phyloP scores from a whole-genome alignment of 2,888 invertebrate genomes.

The Sceliomorpha sp. region DNA sequence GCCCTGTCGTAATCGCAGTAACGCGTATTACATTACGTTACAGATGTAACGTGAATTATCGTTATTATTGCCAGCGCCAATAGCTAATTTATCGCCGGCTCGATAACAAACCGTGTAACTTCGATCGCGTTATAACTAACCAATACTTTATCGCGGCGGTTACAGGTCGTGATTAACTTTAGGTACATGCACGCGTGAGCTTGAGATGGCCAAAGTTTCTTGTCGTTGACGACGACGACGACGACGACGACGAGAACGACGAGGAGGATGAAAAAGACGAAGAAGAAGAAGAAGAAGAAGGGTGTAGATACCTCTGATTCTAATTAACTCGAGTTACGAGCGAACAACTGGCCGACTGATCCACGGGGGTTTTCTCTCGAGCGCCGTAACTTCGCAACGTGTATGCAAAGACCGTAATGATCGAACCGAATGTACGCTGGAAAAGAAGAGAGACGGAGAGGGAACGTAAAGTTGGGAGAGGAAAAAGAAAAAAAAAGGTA shows the following conservation, averaged over 20 bases:
- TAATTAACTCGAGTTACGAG: constrained; percentile 68
- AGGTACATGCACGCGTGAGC: neutral
- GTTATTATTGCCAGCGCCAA: too few relatives aligned
- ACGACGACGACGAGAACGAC: neutral
- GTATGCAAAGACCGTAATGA: constrained; percentile 23
- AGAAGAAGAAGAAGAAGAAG: neutral
- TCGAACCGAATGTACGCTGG: constrained; percentile 16
- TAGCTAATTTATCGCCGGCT: too few relatives aligned
- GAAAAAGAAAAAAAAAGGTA: constrained; percentile 5
- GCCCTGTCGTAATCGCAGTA: too few relatives aligned
- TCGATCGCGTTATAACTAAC: neutral
- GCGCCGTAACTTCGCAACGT: constrained; percentile 51
- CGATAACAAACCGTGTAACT: too few relatives aligned
- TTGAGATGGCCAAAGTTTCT: neutral
- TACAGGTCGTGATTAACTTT: too few relatives aligned
- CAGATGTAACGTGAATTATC: too few relatives aligned
- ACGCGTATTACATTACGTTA: too few relatives aligned
- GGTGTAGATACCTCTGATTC: constrained; percentile 60
- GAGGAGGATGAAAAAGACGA: constrained; percentile 8
- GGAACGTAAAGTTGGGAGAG: too few relatives aligned
- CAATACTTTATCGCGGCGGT: too few relatives aligned
- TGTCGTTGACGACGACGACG: constrained; percentile 1
- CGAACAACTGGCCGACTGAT: constrained; percentile 51
- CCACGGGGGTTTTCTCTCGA: constrained; percentile 51
- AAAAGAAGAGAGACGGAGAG: constrained; percentile 5